Evolutionary conservation across 2,797 vertebrate species (phyloP), one percentile per base, ranked within the genome.

Genomic region (Glossophaga mutica): DNA sequence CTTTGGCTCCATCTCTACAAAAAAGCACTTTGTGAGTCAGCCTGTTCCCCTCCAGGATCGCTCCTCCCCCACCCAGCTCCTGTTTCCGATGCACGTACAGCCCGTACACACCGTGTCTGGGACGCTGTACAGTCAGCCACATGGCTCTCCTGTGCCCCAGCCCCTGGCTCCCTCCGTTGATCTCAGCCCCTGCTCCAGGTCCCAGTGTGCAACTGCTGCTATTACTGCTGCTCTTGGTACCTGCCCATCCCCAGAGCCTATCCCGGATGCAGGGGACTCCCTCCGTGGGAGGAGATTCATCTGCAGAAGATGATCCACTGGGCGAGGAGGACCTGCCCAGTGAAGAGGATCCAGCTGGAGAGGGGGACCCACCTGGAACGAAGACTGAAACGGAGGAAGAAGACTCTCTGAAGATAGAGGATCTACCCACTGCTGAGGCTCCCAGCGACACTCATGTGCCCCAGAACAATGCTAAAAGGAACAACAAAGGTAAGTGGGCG

Each of bases 11-110:
- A 96, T 94, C 87, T 88, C 97, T 95, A 93, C 97, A 96, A 90
- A 97, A 97, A 97, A 93, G 93, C 96, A 77, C 42, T 96, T 89
- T 96, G 90, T 97, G 97, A 98, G 96, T 97, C 97, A 98, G 96
- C 89, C 91, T 87, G 94, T 97, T 97, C 97, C 95, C 96, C 97
- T 97, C 91, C 92, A 96, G 95, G 89, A 87, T 96, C 65, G 95
- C 97, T 96, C 97, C 97, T 97, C 97, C 97, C 94, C 94, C 32
- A 81, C 87, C 87, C 78, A 24, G 96, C 97, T 97, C 96, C 90
- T 67, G 86, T 96, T 97, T 97, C 97, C 73, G 0, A 91, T 97
- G 97, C 96, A 97, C 96, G 97, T 97, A 97, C 95, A 94, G 94
- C 96, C 97, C 94, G 91, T 97, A 95, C 96, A 93, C 96, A 97